Percentiles rank a stretch among this genome's conserved stretches.
Conservation (phyloP, 1,140 invertebrate species). For the Galleria mellonella region DNA sequence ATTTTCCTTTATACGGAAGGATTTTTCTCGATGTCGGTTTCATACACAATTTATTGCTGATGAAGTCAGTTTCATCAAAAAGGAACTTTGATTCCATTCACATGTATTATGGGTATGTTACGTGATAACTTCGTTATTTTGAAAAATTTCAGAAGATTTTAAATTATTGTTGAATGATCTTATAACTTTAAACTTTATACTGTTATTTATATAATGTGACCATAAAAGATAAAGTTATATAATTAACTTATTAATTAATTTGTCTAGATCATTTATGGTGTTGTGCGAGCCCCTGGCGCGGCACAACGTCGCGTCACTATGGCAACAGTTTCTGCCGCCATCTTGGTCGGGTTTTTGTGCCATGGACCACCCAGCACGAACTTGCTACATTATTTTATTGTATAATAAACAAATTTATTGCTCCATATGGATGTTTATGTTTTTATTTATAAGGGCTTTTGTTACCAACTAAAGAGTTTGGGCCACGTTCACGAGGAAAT, state of each 20-base stretch:
- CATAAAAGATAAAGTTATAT: neutral
- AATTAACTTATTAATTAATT: constrained; percentile 10
- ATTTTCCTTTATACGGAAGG: no score
- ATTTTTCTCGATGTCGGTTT: no score
- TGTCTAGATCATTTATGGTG: constrained; percentile 1
- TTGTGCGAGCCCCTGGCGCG: neutral
- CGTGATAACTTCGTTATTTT: no score
- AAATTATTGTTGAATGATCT: no score
- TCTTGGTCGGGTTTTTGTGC: constrained; percentile 52
- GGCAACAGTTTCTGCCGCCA: constrained; percentile 36
- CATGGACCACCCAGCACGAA: constrained; percentile 61
- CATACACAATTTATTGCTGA: no score
- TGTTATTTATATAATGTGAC: no score
- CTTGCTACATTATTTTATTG: constrained; percentile 69
- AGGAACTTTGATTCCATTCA: no score
- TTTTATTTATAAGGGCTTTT: constrained; percentile 68
- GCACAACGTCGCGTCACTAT: constrained; percentile 34
- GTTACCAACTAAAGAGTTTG: constrained; percentile 32
- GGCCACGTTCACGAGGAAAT: constrained; percentile 41
- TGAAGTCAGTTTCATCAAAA: no score
- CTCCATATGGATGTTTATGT: constrained; percentile 68
- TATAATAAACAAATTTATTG: constrained; percentile 73
- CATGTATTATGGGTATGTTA: no score
- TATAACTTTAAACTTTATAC: no score
- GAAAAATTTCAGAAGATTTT: no score